Conservation (phyloP, 2,113 vertebrate genomes). For the Synchiropus splendidus region DNA sequence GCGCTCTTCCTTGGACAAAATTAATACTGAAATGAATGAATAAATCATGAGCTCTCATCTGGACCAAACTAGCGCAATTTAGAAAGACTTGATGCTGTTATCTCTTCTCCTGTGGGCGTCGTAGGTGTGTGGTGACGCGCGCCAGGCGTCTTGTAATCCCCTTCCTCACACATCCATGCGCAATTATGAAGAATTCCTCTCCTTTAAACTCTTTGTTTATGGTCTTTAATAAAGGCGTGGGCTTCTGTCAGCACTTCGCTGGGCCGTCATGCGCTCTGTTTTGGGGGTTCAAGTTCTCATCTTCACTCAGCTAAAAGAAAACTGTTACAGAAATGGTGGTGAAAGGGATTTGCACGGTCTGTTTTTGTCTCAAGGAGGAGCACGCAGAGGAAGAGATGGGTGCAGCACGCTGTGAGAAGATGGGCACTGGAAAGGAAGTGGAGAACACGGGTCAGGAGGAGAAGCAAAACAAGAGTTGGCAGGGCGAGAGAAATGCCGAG, state of each 20-base stretch:
- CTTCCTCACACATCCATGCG: conserved; percentile 34
- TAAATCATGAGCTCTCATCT: conserved; percentile 32
- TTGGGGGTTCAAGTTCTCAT: no score
- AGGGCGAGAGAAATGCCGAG: conserved; percentile 18
- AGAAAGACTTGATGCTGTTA: conserved; percentile 13
- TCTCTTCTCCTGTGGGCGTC: conserved; percentile 11
- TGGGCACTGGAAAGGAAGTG: conserved; percentile 3
- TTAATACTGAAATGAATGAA: conserved; percentile 34
- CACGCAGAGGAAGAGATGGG: neutral
- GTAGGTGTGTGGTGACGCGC: conserved; percentile 12
- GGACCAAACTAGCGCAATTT: conserved; percentile 22
- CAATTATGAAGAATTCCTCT: conserved; percentile 35
- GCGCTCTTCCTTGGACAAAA: conserved; percentile 13
- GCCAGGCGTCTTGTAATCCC: conserved; percentile 9
- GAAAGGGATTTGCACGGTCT: no score
- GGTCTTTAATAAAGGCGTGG: conserved; percentile 51
- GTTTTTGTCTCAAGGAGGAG: neutral
- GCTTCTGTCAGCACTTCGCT: no score
- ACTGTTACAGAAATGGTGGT: no score
- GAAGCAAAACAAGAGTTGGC: conserved; percentile 19
- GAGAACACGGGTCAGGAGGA: conserved; percentile 10
- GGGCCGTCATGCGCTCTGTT: no score
- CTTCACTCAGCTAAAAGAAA: no score
- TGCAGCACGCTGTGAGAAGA: neutral
- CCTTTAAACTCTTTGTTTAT: conserved; percentile 24